Base-by-base conservation (phyloP, 2,888 invertebrate genomes). In the Acrobeloides nanus region DNA sequence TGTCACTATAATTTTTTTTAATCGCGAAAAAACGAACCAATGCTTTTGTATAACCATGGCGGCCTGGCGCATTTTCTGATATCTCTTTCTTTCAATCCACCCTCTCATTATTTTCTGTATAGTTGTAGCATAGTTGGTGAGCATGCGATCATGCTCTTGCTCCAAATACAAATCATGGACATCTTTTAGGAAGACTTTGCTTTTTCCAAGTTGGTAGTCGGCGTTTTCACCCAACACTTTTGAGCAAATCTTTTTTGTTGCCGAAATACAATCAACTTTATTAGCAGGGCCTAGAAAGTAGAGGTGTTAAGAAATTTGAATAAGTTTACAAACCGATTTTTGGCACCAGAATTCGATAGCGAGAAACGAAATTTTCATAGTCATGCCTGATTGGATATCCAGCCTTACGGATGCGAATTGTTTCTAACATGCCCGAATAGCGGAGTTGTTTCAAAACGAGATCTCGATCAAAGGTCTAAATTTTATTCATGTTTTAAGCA, bases 371-470 rank as follows among this genome's bases (percentile, higher is more conserved):
- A 72, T 93, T 90, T 45, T 82, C 81, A 75, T 95, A 99, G 21
- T 64, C 86, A 75, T 97, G 95, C 21, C 97, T 81, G 61, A 99
- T 95, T 0, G 97, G 97, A 76, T 97, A 99, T 10, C 97, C 97
- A 12, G 95, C 93, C 68, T 93, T 81, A 8, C 61, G 81, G 66
- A 99, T 97, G 64, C 93, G 81, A 57, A 97, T 97, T 0, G 97
- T 97, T 77, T 97, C 97, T 93, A 99, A 93, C 95, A 99, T 97
- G 53, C 97, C 97, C 0, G 95, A 95, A 74, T 97, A 97, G 55
- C 97, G 81, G 25, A 99, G 78, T 75, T 99, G 97, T 21, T 93
- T 82, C 71, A 93, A 89, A 68, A 97, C 95, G 23, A 97, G 79
- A 32, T 87, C 89, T 40, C 95, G 82, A 75, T 99, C 97, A 74